These are phyloP conservation scores for Peromyscus melanophrys DNA, from an alignment of 2,797 vertebrate species.

Conservation along the genomic window DNA sequence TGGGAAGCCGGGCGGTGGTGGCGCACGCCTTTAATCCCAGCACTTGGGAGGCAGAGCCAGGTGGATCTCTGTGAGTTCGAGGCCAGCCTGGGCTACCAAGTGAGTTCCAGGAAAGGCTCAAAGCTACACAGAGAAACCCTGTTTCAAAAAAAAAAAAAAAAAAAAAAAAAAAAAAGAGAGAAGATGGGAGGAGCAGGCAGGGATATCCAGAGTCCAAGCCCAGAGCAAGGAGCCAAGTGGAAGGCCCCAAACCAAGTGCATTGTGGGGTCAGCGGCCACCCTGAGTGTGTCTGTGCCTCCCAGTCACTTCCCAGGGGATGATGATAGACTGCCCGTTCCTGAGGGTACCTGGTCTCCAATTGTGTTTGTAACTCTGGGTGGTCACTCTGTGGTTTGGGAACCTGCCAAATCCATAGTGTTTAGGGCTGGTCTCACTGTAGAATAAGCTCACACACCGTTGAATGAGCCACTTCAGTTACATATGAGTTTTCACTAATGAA, in stretches of 20 bases:
- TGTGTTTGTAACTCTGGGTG: neutral
- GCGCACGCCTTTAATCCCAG: no score
- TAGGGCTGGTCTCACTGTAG: slow-evolving; percentile 12
- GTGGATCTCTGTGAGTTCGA: no score
- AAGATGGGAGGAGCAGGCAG: neutral
- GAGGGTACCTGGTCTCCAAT: neutral
- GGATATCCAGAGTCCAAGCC: neutral
- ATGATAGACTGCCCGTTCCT: neutral
- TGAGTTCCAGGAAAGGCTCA: no score
- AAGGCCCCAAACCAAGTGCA: neutral
- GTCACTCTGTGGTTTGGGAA: slow-evolving; percentile 38
- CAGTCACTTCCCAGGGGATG: neutral
- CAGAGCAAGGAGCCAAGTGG: neutral
- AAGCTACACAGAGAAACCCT: no score
- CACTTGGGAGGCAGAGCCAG: no score
- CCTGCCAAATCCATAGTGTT: slow-evolving; percentile 26
- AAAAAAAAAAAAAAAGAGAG: no score
- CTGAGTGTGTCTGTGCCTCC: neutral
- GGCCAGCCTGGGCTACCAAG: no score
- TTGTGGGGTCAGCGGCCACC: neutral
- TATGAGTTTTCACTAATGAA: neutral
- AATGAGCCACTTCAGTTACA: neutral
- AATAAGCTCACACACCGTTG: slow-evolving; percentile 20
- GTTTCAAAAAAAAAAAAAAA: no score
- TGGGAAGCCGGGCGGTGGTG: no score